Percentiles rank a stretch among this genome's conserved stretches.
Conservation (phyloP, 1,140 invertebrate species). For the Zeugodacus cucurbitae region DNA sequence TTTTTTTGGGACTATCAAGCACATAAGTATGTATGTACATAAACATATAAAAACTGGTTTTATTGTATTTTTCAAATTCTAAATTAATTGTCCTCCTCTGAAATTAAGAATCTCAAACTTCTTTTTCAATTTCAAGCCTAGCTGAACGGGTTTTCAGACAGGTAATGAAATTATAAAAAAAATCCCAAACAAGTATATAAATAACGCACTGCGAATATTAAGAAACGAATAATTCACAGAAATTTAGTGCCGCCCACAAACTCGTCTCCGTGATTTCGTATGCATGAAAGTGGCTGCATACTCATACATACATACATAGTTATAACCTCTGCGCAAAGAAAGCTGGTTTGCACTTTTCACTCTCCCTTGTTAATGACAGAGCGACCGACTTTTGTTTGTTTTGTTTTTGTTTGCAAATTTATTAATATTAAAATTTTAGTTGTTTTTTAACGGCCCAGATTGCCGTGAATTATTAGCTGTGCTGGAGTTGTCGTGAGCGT, state of each 20-base stretch:
- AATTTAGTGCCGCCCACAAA: slow-evolving; percentile 4
- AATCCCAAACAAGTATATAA: not conserved
- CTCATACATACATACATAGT: not conserved
- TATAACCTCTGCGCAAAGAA: not conserved
- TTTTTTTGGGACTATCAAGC: too few relatives aligned
- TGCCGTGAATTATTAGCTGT: not conserved
- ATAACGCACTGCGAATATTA: not conserved
- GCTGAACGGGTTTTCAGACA: not conserved
- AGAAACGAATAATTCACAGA: not conserved
- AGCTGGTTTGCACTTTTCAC: not conserved
- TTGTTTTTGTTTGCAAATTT: not conserved
- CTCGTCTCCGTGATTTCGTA: not conserved
- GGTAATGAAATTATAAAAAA: not conserved
- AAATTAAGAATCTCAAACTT: not conserved
- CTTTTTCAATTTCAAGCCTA: not conserved
- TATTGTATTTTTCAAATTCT: not conserved
- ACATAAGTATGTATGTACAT: too few relatives aligned
- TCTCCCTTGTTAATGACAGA: not conserved
- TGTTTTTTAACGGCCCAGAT: not conserved
- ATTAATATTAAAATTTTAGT: not conserved
- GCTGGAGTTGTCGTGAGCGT: not conserved
- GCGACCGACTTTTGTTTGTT: not conserved
- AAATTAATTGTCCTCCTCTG: not conserved
- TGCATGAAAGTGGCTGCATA: not conserved
- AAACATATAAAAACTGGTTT: too few relatives aligned